phyloP scores from a whole-genome alignment of 2,888 invertebrate genomes.

The Pollenia amentaria region DNA sequence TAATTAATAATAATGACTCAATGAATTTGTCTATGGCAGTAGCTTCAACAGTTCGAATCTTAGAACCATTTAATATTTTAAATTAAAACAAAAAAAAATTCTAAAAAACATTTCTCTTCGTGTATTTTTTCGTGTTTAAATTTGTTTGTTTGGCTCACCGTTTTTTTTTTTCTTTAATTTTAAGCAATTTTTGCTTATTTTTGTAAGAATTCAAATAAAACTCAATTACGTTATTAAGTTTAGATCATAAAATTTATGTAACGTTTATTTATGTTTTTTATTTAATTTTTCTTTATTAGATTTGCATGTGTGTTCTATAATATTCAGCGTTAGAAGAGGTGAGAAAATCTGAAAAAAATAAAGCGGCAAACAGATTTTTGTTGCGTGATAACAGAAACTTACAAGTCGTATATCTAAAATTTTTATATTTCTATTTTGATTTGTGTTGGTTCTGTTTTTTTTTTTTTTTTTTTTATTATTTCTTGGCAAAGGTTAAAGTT shows the following conservation, averaged over 20 bases:
- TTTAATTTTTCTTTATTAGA: constrained; percentile 13
- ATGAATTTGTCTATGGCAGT: too few relatives aligned
- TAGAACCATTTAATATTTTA: too few relatives aligned
- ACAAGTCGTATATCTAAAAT: constrained; percentile 38
- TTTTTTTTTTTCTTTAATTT: constrained; percentile 39
- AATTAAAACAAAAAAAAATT: too few relatives aligned
- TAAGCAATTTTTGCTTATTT: constrained; percentile 43
- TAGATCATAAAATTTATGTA: constrained; percentile 61
- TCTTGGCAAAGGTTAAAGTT: constrained; percentile 70
- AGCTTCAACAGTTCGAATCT: too few relatives aligned
- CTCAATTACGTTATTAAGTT: constrained; percentile 72
- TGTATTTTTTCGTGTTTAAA: constrained; percentile 20
- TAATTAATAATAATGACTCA: too few relatives aligned
- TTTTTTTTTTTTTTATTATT: constrained; percentile 17
- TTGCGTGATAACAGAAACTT: constrained; percentile 62
- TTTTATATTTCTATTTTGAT: constrained; percentile 22
- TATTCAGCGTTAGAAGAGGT: constrained; percentile 13
- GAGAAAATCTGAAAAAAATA: constrained; percentile 2
- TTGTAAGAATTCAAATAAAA: constrained; percentile 64
- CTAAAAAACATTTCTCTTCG: neutral
- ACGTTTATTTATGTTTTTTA: constrained; percentile 39
- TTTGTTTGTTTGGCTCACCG: neutral
- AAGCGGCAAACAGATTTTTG: constrained; percentile 42
- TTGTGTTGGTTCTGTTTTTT: neutral
- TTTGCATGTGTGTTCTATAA: constrained; percentile 48